Conservation (phyloP, 2,113 vertebrate species). For the Protomyctophum bolini region DNA sequence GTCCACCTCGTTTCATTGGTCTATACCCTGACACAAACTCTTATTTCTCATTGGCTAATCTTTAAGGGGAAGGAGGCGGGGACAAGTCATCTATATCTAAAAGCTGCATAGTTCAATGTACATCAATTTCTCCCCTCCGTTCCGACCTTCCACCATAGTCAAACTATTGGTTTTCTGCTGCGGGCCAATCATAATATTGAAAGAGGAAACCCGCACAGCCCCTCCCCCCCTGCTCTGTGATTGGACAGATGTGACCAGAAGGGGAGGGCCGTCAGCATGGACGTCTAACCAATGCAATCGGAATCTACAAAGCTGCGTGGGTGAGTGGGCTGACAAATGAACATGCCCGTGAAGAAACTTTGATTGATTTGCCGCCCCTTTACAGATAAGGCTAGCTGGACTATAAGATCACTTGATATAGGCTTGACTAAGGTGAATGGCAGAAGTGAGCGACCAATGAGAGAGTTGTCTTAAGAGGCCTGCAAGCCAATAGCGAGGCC, state of each 20-base stretch:
- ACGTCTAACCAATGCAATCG: constrained; percentile 38
- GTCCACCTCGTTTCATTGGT: not conserved
- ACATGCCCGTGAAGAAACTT: not conserved
- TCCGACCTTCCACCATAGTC: constrained; percentile 41
- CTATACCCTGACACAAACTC: not conserved
- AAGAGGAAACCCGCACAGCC: constrained; percentile 27
- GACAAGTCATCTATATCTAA: constrained; percentile 61
- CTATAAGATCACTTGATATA: constrained; percentile 1
- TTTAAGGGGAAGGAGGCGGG: constrained; percentile 41
- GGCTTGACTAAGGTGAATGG: constrained; percentile 49
- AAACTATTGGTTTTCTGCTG: constrained; percentile 13
- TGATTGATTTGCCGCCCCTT: not conserved
- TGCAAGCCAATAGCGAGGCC: constrained; percentile 24
- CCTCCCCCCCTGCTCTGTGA: constrained; percentile 45
- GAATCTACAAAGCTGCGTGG: constrained; percentile 9
- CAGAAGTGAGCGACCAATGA: constrained; percentile 52
- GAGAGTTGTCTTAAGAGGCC: constrained; percentile 31
- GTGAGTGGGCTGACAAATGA: constrained; percentile 14
- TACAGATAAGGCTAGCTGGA: not conserved
- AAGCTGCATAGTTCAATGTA: constrained; percentile 78
- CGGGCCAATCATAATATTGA: constrained; percentile 20
- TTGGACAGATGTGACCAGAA: constrained; percentile 39
- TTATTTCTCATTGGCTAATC: constrained; percentile 45
- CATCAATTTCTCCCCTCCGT: constrained; percentile 34
- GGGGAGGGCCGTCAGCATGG: constrained; percentile 23